These are phyloP conservation scores for Argyresthia goedartella DNA, from an alignment of 2,888 invertebrate genomes.

Conservation along the genomic window DNA sequence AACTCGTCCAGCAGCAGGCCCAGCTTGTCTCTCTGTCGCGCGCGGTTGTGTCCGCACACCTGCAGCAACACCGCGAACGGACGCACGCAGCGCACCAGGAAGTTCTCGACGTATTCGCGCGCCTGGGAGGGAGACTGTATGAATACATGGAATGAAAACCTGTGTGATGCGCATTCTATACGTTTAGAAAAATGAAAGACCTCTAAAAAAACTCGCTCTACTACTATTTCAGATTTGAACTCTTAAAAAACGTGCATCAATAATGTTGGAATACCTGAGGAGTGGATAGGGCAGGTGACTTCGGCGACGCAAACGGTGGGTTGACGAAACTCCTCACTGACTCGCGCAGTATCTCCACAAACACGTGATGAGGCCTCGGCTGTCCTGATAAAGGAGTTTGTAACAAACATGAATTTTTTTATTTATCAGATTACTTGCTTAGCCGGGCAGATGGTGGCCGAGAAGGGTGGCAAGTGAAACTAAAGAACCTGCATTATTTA, in stretches of 20 bases:
- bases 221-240: too few species aligned
- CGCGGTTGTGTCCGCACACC: slow-evolving; percentile 94
- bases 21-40: slow-evolving; percentile 94
- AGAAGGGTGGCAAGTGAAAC: too few species aligned
- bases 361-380: slow-evolving; percentile 49
- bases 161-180: too few species aligned
- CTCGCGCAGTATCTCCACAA: slow-evolving; percentile 87
- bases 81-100: slow-evolving; percentile 87
- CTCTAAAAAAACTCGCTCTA: too few species aligned
- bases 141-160: too few species aligned
- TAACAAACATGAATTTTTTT: background rate
- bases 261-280: slow-evolving; percentile 75
- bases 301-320: slow-evolving; percentile 87
- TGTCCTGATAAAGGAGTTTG: background rate
- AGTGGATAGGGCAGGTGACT: slow-evolving; percentile 75
- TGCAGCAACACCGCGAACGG: slow-evolving; percentile 90
- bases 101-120: slow-evolving; percentile 89
- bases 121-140: slow-evolving; percentile 68
- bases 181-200: too few species aligned
- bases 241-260: too few species aligned
- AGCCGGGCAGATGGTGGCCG: too few species aligned
- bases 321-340: slow-evolving; percentile 90
- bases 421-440: background rate
- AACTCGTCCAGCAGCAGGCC: slow-evolving; percentile 92
- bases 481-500: too few species aligned